These are phyloP conservation scores for Gobio gobio DNA, from an alignment of 2,113 vertebrate species.

Conservation along the genomic window DNA sequence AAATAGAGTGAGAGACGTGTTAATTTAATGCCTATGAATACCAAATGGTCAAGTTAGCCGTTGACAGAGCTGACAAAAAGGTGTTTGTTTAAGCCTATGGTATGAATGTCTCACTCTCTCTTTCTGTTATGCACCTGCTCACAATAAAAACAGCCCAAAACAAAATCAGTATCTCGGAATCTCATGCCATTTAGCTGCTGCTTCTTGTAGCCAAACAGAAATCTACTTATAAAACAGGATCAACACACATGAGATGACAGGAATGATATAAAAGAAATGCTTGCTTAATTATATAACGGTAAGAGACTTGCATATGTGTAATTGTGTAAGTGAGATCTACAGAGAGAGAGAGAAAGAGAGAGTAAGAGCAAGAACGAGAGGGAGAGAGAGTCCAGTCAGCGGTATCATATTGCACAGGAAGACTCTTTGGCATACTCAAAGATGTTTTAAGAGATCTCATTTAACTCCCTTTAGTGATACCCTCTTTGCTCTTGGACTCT, in stretches of 20 bases:
- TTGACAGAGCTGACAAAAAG: conserved; percentile 20
- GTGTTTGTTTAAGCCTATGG: conserved; percentile 15
- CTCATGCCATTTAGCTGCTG: neutral
- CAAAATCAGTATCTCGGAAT: neutral
- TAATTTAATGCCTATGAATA: conserved; percentile 29
- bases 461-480: conserved; percentile 42
- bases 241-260: neutral
- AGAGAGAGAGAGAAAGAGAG: neutral
- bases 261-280: neutral
- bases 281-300: neutral
- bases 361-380: neutral
- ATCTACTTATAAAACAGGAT: neutral
- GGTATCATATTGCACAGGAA: conserved; percentile 33
- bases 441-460: conserved; percentile 51
- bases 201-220: neutral
- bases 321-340: neutral
- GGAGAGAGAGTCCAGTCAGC: conserved; percentile 18
- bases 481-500: conserved; percentile 42
- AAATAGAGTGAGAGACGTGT: neutral
- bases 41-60: conserved; percentile 20
- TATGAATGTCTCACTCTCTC: neutral
- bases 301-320: neutral
- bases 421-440: conserved; percentile 40
- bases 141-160: neutral
- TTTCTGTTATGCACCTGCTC: conserved; percentile 26